These are phyloP conservation scores for Polydrusus tereticollis DNA, from an alignment of 2,888 invertebrate species.

Conservation along the genomic window DNA sequence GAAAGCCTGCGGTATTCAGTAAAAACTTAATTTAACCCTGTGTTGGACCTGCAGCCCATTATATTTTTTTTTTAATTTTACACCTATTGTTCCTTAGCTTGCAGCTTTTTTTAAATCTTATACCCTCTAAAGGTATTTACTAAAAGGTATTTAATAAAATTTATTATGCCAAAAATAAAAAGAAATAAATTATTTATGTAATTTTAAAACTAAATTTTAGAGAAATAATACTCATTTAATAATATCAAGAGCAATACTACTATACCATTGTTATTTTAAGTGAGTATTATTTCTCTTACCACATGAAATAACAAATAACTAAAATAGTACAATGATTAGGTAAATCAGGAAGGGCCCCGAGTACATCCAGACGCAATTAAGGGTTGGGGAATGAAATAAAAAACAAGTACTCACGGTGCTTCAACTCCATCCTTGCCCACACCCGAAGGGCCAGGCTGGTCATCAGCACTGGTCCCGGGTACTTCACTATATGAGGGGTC, in stretches of 20 bases:
- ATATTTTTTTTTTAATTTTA: too few relatives aligned
- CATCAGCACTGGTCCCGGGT: constrained; percentile 62
- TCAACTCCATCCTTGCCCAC: constrained; percentile 62
- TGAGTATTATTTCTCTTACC: too few relatives aligned
- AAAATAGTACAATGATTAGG: constrained; percentile 37
- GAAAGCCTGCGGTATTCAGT: too few relatives aligned
- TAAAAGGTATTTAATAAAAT: too few relatives aligned
- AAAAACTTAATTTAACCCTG: not conserved
- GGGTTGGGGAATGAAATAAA: constrained; percentile 55
- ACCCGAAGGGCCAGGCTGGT: constrained; percentile 67
- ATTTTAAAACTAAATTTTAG: too few relatives aligned
- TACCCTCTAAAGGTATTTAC: too few relatives aligned
- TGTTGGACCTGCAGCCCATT: not conserved
- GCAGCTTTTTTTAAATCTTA: not conserved
- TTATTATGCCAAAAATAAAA: too few relatives aligned
- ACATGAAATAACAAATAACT: constrained; percentile 6
- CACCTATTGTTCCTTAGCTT: not conserved
- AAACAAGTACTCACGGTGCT: constrained; percentile 66
- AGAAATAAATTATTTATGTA: too few relatives aligned
- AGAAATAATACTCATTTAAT: too few relatives aligned
- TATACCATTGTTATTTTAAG: not conserved
- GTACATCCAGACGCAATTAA: constrained; percentile 53
- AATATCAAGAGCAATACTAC: not conserved
- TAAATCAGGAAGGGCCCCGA: constrained; percentile 47
- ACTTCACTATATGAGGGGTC: constrained; percentile 57